phyloP scores from a whole-genome alignment of 2,888 invertebrate species.

The Synergus gifuensis region DNA sequence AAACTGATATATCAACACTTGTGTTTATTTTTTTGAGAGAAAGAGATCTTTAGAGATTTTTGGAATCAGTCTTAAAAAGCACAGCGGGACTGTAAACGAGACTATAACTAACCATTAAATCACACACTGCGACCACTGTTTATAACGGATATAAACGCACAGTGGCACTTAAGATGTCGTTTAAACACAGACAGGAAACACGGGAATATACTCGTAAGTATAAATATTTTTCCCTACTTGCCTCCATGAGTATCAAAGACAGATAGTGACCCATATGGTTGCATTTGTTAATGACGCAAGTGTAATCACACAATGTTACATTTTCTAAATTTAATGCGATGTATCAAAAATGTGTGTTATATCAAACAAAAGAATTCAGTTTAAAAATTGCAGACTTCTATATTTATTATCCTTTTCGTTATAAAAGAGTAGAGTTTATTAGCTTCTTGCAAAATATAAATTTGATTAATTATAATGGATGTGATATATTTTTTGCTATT shows the following conservation, averaged over 20 bases:
- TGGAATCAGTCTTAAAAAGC: constrained; percentile 49
- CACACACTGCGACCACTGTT: constrained; percentile 65
- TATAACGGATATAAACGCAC: constrained; percentile 69
- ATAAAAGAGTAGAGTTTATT: too few relatives aligned
- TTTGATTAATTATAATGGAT: too few relatives aligned
- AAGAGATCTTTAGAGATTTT: constrained; percentile 41
- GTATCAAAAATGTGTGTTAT: neutral
- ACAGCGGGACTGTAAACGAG: constrained; percentile 14
- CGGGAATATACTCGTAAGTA: constrained; percentile 73
- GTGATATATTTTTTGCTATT: too few relatives aligned
- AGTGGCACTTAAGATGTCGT: constrained; percentile 76
- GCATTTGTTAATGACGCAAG: constrained; percentile 69
- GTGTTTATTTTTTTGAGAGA: constrained; percentile 26
- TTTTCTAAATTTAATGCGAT: neutral
- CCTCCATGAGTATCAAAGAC: constrained; percentile 61
- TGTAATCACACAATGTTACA: constrained; percentile 10
- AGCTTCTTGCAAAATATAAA: too few relatives aligned
- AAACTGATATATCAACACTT: constrained; percentile 39
- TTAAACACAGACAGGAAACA: constrained; percentile 76
- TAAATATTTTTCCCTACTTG: constrained; percentile 76
- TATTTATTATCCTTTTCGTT: too few relatives aligned
- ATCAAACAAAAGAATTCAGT: neutral
- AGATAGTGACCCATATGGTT: constrained; percentile 67
- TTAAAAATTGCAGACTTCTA: too few relatives aligned
- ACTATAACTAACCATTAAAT: constrained; percentile 60